phyloP scores from a whole-genome alignment of 2,113 vertebrate genomes.

The Coptodon bakossiorum region DNA sequence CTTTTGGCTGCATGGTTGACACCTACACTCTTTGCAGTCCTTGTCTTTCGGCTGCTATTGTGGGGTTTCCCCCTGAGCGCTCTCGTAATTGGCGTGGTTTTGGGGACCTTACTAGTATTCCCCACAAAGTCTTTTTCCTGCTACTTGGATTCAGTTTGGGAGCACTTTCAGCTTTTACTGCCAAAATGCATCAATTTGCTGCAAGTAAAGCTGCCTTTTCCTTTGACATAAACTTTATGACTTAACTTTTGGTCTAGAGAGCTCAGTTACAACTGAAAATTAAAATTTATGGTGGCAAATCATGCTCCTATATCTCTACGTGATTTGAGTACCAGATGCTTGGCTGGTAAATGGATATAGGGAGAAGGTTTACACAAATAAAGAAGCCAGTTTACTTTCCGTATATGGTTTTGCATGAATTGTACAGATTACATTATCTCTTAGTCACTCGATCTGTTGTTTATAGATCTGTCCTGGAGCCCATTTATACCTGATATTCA shows the following conservation, averaged over 20 bases:
- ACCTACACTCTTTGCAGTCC: background rate
- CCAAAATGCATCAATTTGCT: background rate
- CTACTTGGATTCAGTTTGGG: background rate
- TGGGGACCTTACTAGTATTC: background rate
- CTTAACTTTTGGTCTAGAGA: background rate
- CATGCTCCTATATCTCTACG: background rate
- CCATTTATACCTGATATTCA: background rate
- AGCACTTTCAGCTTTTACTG: background rate
- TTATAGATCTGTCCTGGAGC: background rate
- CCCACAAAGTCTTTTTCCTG: background rate
- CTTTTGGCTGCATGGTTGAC: background rate
- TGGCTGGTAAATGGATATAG: background rate
- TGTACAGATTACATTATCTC: background rate
- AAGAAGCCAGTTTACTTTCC: background rate
- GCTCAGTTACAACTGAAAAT: background rate
- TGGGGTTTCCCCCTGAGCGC: background rate
- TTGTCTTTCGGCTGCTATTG: background rate
- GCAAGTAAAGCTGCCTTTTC: background rate
- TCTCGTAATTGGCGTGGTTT: background rate
- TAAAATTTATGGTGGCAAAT: background rate
- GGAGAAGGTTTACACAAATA: background rate
- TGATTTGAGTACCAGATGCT: background rate
- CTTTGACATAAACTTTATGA: background rate
- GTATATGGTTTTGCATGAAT: fast-evolving
- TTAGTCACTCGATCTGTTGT: background rate